Evolutionary conservation across 2,113 vertebrate species (phyloP).

Genomic region (Paramisgurnus dabryanus): DNA sequence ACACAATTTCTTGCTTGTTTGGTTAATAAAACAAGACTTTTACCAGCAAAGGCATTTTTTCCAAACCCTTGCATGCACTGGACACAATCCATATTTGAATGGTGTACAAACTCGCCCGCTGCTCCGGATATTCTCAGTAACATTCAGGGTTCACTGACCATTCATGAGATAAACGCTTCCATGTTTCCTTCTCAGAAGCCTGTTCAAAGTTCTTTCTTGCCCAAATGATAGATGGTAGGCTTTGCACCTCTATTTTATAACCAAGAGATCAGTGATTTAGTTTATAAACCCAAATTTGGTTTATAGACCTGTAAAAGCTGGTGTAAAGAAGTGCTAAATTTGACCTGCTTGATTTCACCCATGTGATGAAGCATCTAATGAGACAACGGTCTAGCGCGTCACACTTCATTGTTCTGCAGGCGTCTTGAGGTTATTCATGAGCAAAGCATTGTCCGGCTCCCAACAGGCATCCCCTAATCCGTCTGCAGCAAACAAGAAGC

Average conservation of each 20-base stretch:
- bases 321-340: slow-evolving; percentile 21
- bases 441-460: slow-evolving; percentile 51
- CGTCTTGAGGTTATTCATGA: slow-evolving; percentile 46
- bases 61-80: neutral
- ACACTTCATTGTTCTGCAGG: slow-evolving; percentile 53
- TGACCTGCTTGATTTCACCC: slow-evolving; percentile 47
- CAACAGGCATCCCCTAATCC: slow-evolving; percentile 54
- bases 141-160: neutral
- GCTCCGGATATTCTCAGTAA: neutral
- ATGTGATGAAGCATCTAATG: slow-evolving; percentile 54
- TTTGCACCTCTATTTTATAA: neutral
- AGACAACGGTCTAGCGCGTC: slow-evolving; percentile 46
- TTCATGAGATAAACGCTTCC: neutral
- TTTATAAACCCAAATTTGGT: slow-evolving; percentile 2
- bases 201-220: neutral
- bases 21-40: too few species aligned
- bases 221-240: neutral
- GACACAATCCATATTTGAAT: neutral
- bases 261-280: slow-evolving; percentile 5
- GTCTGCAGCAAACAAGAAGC: slow-evolving; percentile 46
- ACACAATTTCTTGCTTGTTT: too few species aligned
- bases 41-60: too few species aligned
- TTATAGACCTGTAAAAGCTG: slow-evolving; percentile 22
- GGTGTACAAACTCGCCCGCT: neutral
- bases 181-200: neutral